These are phyloP conservation scores for Pelmatolapia mariae DNA, from an alignment of 2,113 vertebrate genomes.

Conservation along the genomic window DNA sequence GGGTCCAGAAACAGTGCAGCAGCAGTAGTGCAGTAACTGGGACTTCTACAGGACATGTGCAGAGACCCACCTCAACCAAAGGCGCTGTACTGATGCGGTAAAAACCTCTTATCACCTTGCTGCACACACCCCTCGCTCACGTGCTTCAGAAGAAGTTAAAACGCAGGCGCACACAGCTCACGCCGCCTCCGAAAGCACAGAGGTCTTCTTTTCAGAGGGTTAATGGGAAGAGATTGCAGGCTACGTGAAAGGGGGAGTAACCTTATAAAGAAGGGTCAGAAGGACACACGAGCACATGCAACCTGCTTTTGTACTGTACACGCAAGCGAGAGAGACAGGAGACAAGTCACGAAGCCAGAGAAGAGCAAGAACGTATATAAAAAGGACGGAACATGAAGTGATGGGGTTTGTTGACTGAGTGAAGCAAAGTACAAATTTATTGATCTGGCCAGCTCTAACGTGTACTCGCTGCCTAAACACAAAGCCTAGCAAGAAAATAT, in stretches of 20 bases:
- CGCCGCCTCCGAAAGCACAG: not conserved
- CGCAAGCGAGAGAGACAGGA: not conserved
- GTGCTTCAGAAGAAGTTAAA: not conserved
- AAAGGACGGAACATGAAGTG: not conserved
- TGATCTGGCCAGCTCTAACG: not conserved
- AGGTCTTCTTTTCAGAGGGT: not conserved
- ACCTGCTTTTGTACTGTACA: not conserved
- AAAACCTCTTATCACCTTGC: not conserved
- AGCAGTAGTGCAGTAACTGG: slow-evolving; percentile 21
- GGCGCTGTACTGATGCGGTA: not conserved
- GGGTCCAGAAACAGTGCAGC: slow-evolving; percentile 30
- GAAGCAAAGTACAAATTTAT: not conserved
- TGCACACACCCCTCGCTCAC: not conserved
- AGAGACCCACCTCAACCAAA: not conserved
- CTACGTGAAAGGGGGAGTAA: not conserved
- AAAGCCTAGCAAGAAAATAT: not conserved
- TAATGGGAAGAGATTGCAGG: slow-evolving; percentile 24
- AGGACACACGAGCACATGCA: not conserved
- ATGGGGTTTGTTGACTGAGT: not conserved
- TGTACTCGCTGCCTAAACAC: not conserved
- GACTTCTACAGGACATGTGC: not conserved
- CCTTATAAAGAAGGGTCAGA: slow-evolving; percentile 24
- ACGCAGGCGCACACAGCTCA: not conserved
- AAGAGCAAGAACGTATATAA: not conserved
- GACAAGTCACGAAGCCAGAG: not conserved